phyloP scores from a whole-genome alignment of 2,888 invertebrate species.

The Microdon myrmicae region DNA sequence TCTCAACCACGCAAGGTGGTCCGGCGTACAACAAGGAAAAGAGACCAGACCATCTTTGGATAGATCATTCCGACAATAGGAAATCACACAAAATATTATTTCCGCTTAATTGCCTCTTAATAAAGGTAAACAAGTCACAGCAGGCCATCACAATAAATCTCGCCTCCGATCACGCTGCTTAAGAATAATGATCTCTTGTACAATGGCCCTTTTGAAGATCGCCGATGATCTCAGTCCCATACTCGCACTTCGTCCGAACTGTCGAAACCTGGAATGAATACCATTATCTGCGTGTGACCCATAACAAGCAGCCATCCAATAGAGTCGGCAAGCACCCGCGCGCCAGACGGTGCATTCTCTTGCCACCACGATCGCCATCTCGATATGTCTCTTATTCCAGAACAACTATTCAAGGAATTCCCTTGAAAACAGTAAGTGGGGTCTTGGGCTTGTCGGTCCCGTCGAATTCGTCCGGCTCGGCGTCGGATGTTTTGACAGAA shows the following conservation, averaged over 20 bases:
- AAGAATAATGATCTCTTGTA: constrained; percentile 30
- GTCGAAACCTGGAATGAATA: constrained; percentile 35
- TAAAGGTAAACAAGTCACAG: constrained; percentile 52
- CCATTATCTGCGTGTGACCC: constrained; percentile 30
- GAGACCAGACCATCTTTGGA: too few relatives aligned
- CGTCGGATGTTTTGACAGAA: constrained; percentile 51
- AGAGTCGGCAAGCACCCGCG: constrained; percentile 2
- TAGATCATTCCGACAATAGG: constrained; percentile 34
- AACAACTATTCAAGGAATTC: constrained; percentile 51
- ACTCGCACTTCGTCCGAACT: constrained; percentile 20
- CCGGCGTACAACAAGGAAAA: too few relatives aligned
- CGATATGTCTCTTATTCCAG: constrained; percentile 25
- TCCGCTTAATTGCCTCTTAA: constrained; percentile 53
- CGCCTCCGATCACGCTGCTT: constrained; percentile 17
- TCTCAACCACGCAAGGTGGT: constrained; percentile 43
- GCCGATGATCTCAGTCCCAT: constrained; percentile 20
- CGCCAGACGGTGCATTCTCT: constrained; percentile 1
- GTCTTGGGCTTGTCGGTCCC: constrained; percentile 11
- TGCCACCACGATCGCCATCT: neutral
- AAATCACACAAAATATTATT: constrained; percentile 51
- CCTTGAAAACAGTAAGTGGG: constrained; percentile 44
- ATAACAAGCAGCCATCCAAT: constrained; percentile 24
- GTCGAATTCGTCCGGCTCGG: constrained; percentile 6
- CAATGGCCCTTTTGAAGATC: constrained; percentile 37
- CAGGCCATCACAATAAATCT: constrained; percentile 47